Percentiles rank a stretch among this genome's conserved stretches.
Evolutionary conservation across 2,888 invertebrate genomes (phyloP).

Genomic region (Tholera decimalis): DNA sequence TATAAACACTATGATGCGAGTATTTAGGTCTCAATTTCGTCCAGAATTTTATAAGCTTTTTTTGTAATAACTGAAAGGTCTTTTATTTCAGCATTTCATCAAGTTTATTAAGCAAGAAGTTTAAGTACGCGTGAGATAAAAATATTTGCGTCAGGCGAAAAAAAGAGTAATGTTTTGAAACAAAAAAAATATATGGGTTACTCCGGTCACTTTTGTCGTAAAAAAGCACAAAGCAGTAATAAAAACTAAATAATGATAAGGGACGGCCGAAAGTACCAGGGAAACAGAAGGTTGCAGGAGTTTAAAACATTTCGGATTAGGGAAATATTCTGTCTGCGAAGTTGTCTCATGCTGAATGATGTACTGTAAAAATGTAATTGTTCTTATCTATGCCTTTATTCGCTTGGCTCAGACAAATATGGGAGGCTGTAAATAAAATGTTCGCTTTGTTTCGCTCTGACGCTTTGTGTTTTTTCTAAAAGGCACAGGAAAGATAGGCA

Average conservation of each 20-base stretch:
- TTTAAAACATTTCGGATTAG: slow-evolving; percentile 63
- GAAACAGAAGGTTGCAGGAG: slow-evolving; percentile 46
- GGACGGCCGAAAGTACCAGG: slow-evolving; percentile 50
- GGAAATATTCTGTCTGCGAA: slow-evolving; percentile 46
- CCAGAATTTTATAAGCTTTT: background rate
- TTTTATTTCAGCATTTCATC: slow-evolving; percentile 45
- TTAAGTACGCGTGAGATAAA: slow-evolving; percentile 51
- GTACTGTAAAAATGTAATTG: slow-evolving; percentile 51
- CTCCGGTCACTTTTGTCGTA: slow-evolving; percentile 58
- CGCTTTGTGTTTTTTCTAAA: slow-evolving; percentile 11
- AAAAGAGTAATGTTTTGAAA: slow-evolving; percentile 50
- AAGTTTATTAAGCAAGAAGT: slow-evolving; percentile 57
- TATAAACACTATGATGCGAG: background rate
- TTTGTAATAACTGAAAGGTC: background rate
- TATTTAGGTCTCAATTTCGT: slow-evolving; percentile 2
- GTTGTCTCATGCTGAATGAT: slow-evolving; percentile 45
- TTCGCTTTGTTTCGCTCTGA: slow-evolving; percentile 29
- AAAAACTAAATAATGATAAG: slow-evolving; percentile 65
- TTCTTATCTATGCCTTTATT: slow-evolving; percentile 46
- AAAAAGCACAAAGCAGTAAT: slow-evolving; percentile 54
- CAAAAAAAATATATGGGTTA: slow-evolving; percentile 49
- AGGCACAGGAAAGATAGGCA: slow-evolving; percentile 7
- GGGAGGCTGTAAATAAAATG: slow-evolving; percentile 36
- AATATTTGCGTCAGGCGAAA: slow-evolving; percentile 34
- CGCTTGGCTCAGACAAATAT: slow-evolving; percentile 27